phyloP scores from a whole-genome alignment of 1,140 invertebrate genomes.

The Druon quercuslanigerum region DNA sequence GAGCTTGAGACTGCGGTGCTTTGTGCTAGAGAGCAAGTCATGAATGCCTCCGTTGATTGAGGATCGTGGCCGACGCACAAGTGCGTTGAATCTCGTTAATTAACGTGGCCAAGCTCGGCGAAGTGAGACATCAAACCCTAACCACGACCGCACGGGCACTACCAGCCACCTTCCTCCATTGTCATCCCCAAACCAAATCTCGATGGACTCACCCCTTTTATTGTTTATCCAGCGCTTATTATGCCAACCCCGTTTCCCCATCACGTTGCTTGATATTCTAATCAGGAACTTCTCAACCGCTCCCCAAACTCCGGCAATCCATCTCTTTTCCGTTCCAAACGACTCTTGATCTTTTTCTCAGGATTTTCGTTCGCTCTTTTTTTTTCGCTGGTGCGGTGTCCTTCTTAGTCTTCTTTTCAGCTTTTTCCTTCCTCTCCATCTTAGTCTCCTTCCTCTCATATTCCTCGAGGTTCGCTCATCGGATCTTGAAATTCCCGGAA shows the following conservation, averaged over 20 bases:
- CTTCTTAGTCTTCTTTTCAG: conserved; percentile 13
- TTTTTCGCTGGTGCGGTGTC: conserved; percentile 14
- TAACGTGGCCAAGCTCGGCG: conserved; percentile 58
- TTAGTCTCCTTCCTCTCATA: conserved; percentile 18
- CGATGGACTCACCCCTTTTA: conserved; percentile 50
- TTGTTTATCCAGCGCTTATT: conserved; percentile 61
- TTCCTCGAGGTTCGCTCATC: conserved; percentile 10
- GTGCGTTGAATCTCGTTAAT: conserved; percentile 67
- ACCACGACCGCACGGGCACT: conserved; percentile 44
- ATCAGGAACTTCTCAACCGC: conserved; percentile 42
- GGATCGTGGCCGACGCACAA: conserved; percentile 57
- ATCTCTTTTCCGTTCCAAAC: conserved; percentile 5
- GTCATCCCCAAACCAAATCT: conserved; percentile 37
- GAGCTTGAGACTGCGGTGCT: conserved; percentile 42
- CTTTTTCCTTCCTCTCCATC: conserved; percentile 19
- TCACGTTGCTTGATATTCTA: conserved; percentile 56
- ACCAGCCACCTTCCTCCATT: conserved; percentile 44
- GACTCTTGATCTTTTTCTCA: conserved; percentile 24
- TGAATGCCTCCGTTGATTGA: conserved; percentile 70
- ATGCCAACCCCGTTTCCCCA: conserved; percentile 26
- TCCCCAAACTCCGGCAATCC: conserved; percentile 5
- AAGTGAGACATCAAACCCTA: conserved; percentile 68
- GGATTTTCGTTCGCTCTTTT: neutral
- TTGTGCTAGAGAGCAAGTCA: conserved; percentile 50
- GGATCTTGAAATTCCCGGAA: conserved; percentile 43